Evolutionary conservation across 1,140 invertebrate genomes (phyloP), one percentile per base, ranked within the genome.

Genomic region (Metopolophium dirhodum): DNA sequence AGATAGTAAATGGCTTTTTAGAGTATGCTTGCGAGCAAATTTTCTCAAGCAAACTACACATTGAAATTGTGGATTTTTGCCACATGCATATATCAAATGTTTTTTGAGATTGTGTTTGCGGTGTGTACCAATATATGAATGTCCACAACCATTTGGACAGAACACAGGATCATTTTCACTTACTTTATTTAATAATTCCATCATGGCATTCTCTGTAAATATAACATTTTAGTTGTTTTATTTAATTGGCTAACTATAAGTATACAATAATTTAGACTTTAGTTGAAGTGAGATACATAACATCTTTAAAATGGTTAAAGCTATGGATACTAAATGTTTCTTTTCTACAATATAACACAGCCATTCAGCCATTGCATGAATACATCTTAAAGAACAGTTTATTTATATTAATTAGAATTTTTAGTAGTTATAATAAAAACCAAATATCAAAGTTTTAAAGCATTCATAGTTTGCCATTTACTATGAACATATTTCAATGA

Each of bases 41-140:
- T 82, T 85, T 88, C 85, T 91, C 37, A 4, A 86, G 54, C 93
- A 94, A n/a, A 96, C 95, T 57, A 95, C 95, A 94, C 96, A 96
- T 90, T 95, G 95, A 94, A 96, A 96, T n/a, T 96, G 94, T 2
- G 96, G 96, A 88, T 96, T 96, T 93, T 96, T 95, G 9, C 96
- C 96, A 93, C 96, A 96, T 94, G 96, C 96, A 94, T 95, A 95
- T 22, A 95, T 95, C 30, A 96, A 94, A 94, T 94, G 94, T 14
- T 95, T 95, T 92, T 95, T 95, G 94, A 96, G 95, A 94, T 96
- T 96, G 49, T 95, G 95, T n/a, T 96, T 94, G 2, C 85, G 47
- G 0, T 49, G 45, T 26, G 47, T n/a, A n/a, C 91, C 92, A 51
- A 92, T 94, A 37, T 96, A 94, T 18, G 35, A 68, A 23, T 91